phyloP scores from a whole-genome alignment of 2,113 vertebrate genomes.

The Colius striatus region DNA sequence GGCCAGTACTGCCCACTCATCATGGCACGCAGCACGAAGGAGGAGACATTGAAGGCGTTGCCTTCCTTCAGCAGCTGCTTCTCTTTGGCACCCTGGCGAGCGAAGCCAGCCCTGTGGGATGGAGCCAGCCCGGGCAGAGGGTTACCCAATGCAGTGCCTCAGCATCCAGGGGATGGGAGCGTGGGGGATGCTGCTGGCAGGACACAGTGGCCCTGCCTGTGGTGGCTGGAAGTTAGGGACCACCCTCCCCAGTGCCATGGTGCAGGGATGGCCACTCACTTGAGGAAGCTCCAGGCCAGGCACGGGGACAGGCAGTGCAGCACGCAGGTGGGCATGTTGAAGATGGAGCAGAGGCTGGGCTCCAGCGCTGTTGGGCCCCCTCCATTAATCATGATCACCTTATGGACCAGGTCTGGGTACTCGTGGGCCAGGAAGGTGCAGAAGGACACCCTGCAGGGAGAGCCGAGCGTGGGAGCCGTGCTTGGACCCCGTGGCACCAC shows the following conservation, averaged over 20 bases:
- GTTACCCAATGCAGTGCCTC: fast-evolving
- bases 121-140: fast-evolving
- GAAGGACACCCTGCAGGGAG: slow-evolving; percentile 87
- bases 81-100: slow-evolving; percentile 95
- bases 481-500: not conserved
- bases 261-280: slow-evolving; percentile 72
- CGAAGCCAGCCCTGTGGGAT: slow-evolving; percentile 88
- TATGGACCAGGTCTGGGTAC: slow-evolving; percentile 95
- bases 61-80: slow-evolving; percentile 95
- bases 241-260: not conserved
- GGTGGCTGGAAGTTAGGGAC: not conserved
- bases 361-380: slow-evolving; percentile 95
- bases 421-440: slow-evolving; percentile 97
- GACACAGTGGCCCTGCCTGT: not conserved
- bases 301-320: slow-evolving; percentile 92
- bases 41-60: slow-evolving; percentile 95
- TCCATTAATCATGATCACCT: slow-evolving; percentile 98
- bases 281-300: slow-evolving; percentile 94
- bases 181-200: not conserved
- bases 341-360: slow-evolving; percentile 94
- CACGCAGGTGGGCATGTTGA: slow-evolving; percentile 93
- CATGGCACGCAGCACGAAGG: slow-evolving; percentile 95
- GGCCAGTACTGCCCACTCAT: slow-evolving; percentile 99
- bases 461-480: fast-evolving
- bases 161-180: too few relatives aligned